These are phyloP conservation scores for Drosophila barbarae DNA, from an alignment of 2,888 invertebrate species.

Conservation along the genomic window DNA sequence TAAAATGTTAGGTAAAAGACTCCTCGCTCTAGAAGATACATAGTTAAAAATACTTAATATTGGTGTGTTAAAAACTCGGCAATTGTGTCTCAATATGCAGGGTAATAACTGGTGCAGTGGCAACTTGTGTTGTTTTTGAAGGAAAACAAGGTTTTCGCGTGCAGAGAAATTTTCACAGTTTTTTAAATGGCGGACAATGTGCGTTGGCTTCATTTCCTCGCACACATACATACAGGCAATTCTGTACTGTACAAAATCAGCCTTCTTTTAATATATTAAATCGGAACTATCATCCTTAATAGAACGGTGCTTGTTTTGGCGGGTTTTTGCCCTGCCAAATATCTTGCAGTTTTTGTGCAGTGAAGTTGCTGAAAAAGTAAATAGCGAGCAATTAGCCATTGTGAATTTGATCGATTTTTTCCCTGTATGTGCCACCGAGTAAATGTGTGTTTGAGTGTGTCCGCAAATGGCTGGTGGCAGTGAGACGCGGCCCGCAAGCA, in stretches of 20 bases:
- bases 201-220: constrained; percentile 65
- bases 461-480: constrained; percentile 26
- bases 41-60: constrained; percentile 61
- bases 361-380: constrained; percentile 33
- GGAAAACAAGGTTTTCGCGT: constrained; percentile 11
- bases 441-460: constrained; percentile 49
- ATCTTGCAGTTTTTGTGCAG: constrained; percentile 13
- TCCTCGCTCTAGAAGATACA: constrained; percentile 54
- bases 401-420: constrained; percentile 64
- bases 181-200: constrained; percentile 74
- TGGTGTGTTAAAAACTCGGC: constrained; percentile 41
- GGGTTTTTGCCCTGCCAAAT: not conserved
- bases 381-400: constrained; percentile 31
- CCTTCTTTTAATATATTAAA: constrained; percentile 27
- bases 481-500: constrained; percentile 6
- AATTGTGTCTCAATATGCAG: constrained; percentile 40
- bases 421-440: constrained; percentile 43
- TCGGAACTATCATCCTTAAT: constrained; percentile 3
- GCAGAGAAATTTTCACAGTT: constrained; percentile 54
- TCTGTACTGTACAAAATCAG: constrained; percentile 15
- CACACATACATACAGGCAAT: constrained; percentile 27
- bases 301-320: constrained; percentile 21
- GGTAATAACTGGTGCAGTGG: constrained; percentile 34
- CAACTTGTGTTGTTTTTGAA: constrained; percentile 35
- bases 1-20: constrained; percentile 70